These are phyloP conservation scores for Archaeoteleia sp. DNA, from an alignment of 2,888 invertebrate species.

Conservation along the genomic window DNA sequence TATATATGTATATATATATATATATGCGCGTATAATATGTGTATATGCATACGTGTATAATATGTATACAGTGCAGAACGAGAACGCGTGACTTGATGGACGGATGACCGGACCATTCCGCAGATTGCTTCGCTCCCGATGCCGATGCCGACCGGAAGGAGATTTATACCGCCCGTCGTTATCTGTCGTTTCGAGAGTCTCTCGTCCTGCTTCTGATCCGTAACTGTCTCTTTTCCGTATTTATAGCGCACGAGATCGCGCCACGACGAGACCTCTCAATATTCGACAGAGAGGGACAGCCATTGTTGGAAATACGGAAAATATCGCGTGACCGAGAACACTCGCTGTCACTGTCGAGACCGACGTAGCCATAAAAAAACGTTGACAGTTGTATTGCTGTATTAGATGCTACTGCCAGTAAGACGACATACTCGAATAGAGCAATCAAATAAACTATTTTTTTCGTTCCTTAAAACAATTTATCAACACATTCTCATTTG, in stretches of 20 bases:
- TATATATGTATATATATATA: not conserved
- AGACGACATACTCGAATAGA: constrained; percentile 11
- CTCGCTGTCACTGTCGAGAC: constrained; percentile 30
- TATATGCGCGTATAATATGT: constrained; percentile 1
- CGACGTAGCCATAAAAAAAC: constrained; percentile 21
- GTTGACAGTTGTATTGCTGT: constrained; percentile 19
- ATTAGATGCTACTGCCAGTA: constrained; percentile 20
- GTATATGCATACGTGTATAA: constrained; percentile 10
- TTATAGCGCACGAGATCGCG: constrained; percentile 27
- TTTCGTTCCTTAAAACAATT: too few species aligned
- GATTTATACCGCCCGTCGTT: constrained; percentile 73
- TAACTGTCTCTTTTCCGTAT: constrained; percentile 52
- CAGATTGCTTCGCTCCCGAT: constrained; percentile 73
- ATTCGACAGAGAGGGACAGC: constrained; percentile 29
- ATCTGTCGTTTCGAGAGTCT: constrained; percentile 64
- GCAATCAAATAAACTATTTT: too few species aligned
- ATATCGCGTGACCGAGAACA: constrained; percentile 41
- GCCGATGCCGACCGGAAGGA: constrained; percentile 71
- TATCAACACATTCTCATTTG: too few species aligned
- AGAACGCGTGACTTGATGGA: constrained; percentile 69
- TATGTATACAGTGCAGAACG: constrained; percentile 43
- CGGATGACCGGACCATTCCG: constrained; percentile 74
- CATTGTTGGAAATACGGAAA: constrained; percentile 30
- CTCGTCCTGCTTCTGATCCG: constrained; percentile 47
- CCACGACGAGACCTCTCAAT: constrained; percentile 43